phyloP scores from a whole-genome alignment of 2,797 vertebrate genomes.

The Eurystomus glaucurus region DNA sequence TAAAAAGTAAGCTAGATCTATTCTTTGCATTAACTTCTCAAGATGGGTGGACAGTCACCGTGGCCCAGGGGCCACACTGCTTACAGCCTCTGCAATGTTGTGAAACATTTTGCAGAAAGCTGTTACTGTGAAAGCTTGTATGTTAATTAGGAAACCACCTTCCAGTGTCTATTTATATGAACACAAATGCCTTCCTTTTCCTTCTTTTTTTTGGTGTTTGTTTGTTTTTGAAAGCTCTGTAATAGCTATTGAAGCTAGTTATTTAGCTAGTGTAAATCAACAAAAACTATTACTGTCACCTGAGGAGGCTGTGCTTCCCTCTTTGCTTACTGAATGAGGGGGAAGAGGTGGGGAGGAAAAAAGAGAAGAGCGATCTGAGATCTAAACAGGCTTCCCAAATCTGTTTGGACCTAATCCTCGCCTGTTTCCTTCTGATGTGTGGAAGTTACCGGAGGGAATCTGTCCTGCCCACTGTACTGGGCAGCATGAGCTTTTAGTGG shows the following conservation, averaged over 20 bases:
- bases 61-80: not conserved
- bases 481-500: not conserved
- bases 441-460: not conserved
- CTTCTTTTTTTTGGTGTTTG: not conserved
- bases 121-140: not conserved
- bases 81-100: not conserved
- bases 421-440: not conserved
- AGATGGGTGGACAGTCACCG: not conserved
- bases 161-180: not conserved
- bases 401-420: not conserved
- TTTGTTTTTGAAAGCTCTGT: not conserved
- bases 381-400: not conserved
- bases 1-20: not conserved
- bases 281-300: not conserved
- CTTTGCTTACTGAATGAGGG: not conserved
- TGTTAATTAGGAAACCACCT: not conserved
- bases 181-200: not conserved
- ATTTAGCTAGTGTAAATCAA: not conserved
- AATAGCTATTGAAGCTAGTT: not conserved
- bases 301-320: not conserved
- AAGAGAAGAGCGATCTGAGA: not conserved
- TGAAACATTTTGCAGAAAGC: not conserved
- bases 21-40: not conserved
- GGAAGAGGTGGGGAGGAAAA: not conserved
- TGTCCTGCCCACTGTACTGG: accelerated